Conservation (phyloP, 2,797 vertebrate species). For the Oophaga sylvatica region DNA sequence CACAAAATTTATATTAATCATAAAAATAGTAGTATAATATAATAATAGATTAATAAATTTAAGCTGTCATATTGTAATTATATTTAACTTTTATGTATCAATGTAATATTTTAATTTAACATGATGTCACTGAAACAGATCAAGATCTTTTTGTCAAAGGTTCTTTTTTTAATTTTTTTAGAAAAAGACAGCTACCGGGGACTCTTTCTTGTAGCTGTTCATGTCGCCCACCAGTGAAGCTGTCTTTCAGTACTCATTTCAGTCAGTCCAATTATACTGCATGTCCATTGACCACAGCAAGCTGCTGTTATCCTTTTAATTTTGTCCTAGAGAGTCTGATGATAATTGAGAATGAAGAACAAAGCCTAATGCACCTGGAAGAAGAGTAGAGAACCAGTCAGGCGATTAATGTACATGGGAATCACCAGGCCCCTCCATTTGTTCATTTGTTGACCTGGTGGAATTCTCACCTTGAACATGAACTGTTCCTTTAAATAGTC, state of each 20-base stretch:
- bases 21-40: not conserved
- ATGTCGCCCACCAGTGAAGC: constrained; percentile 2
- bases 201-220: not conserved
- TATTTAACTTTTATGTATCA: not conserved
- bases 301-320: constrained; percentile 38
- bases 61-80: not conserved
- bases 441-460: constrained; percentile 33
- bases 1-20: not conserved
- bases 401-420: constrained; percentile 11
- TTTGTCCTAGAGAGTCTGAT: constrained; percentile 22
- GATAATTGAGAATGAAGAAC: constrained; percentile 21
- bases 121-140: not conserved
- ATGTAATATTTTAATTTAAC: not conserved
- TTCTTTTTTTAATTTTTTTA: not conserved
- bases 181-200: not conserved
- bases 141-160: not conserved
- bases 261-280: constrained; percentile 37
- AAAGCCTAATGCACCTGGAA: constrained; percentile 30
- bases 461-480: constrained; percentile 53
- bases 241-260: constrained; percentile 39
- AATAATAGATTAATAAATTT: not conserved
- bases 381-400: constrained; percentile 28
- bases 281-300: constrained; percentile 43
- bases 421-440: constrained; percentile 5
- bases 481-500: constrained; percentile 36